Evolutionary conservation across 2,113 vertebrate genomes (phyloP).

Genomic region (Atractosteus spatula): DNA sequence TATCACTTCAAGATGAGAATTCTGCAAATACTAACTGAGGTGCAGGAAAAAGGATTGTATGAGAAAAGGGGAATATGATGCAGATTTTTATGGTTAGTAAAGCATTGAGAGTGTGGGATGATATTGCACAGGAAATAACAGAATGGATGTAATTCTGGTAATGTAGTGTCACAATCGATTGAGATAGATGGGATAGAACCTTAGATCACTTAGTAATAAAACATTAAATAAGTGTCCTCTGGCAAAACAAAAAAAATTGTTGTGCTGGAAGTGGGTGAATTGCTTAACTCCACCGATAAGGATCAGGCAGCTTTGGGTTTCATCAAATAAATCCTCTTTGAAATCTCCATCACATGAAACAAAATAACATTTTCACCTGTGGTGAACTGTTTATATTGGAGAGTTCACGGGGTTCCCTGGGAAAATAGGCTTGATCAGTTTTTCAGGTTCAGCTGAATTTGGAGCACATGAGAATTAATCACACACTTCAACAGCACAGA

Average conservation of each 20-base stretch:
- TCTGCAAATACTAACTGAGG: not conserved
- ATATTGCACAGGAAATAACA: not conserved
- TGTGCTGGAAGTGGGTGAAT: too few species aligned
- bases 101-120: not conserved
- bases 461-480: too few species aligned
- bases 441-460: too few species aligned
- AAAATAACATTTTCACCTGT: too few species aligned
- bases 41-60: not conserved
- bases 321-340: too few species aligned
- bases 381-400: too few species aligned
- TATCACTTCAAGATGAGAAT: not conserved
- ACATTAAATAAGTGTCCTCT: not conserved
- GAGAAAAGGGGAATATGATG: not conserved
- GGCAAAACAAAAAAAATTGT: not conserved
- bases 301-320: too few species aligned
- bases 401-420: too few species aligned
- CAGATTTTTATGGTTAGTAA: not conserved
- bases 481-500: too few species aligned
- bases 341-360: too few species aligned
- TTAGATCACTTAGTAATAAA: not conserved
- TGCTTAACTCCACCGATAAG: too few species aligned
- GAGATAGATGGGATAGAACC: not conserved
- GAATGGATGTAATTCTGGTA: not conserved
- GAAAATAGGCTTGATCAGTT: too few species aligned
- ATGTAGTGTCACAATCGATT: not conserved